Evolutionary conservation across 2,888 invertebrate species (phyloP).

Genomic region (Volucella bombylans): DNA sequence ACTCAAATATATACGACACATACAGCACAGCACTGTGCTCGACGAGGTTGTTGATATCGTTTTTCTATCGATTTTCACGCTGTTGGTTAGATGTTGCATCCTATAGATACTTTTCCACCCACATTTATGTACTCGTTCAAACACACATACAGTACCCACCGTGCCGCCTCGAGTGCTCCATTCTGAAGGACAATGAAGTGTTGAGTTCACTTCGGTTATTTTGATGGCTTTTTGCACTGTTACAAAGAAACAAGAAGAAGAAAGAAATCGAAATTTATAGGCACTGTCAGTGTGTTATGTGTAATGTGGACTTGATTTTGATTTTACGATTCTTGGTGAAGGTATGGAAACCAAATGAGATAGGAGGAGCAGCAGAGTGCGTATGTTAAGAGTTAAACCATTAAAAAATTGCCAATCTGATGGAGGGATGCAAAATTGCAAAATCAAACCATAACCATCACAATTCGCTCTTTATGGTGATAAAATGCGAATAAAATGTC

Average conservation of each 20-base stretch:
- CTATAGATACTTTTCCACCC: not conserved
- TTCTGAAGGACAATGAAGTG: slow-evolving; percentile 65
- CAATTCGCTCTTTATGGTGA: too few relatives aligned
- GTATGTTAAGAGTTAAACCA: slow-evolving; percentile 51
- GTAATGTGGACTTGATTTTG: slow-evolving; percentile 71
- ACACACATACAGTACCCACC: not conserved
- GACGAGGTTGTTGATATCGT: slow-evolving; percentile 54
- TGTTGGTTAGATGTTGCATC: too few relatives aligned
- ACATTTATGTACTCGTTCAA: slow-evolving; percentile 1
- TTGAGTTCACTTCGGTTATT: slow-evolving; percentile 65
- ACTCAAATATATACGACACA: not conserved
- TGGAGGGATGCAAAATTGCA: slow-evolving; percentile 6
- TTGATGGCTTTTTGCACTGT: slow-evolving; percentile 48
- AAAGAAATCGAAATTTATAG: slow-evolving; percentile 50
- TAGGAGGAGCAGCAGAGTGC: not conserved
- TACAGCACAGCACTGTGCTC: slow-evolving; percentile 12
- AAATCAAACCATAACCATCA: too few relatives aligned
- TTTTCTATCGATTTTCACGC: slow-evolving; percentile 54
- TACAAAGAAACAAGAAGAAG: slow-evolving; percentile 8
- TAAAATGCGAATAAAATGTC: too few relatives aligned
- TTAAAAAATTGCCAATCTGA: slow-evolving; percentile 72
- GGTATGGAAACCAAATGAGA: not conserved
- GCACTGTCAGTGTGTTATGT: slow-evolving; percentile 42
- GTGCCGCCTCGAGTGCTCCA: not conserved
- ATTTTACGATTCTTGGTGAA: slow-evolving; percentile 60